These are phyloP conservation scores for Dipodomys ordii DNA, from an alignment of 2,113 vertebrate species.

Conservation along the genomic window DNA sequence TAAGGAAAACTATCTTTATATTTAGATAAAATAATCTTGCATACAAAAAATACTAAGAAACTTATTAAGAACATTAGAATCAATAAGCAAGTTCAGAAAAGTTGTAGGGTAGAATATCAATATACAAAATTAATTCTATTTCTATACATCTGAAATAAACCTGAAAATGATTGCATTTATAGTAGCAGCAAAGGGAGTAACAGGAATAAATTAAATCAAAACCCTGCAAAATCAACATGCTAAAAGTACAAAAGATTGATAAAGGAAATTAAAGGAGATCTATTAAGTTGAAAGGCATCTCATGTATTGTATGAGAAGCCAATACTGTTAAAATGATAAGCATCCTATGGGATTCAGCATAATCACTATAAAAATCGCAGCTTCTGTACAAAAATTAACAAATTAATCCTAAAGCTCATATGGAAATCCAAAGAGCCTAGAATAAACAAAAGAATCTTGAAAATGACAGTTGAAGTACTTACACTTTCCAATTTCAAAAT, in stretches of 20 bases:
- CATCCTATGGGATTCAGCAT: neutral
- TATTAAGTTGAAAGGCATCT: neutral
- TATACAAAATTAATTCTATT: neutral
- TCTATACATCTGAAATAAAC: neutral
- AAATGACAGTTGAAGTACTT: neutral
- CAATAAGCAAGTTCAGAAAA: neutral
- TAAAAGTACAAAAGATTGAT: too few relatives aligned
- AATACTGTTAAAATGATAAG: neutral
- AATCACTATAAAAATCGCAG: neutral
- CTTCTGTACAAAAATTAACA: neutral
- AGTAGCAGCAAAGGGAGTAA: neutral
- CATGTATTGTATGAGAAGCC: neutral
- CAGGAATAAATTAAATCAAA: conserved; percentile 15
- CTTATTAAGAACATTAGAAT: neutral
- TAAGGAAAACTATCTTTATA: neutral
- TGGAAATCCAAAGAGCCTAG: neutral
- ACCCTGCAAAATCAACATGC: neutral
- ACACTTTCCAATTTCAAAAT: neutral
- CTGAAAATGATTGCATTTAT: neutral
- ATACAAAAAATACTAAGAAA: neutral
- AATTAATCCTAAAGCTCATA: neutral
- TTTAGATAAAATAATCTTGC: neutral
- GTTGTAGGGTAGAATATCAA: neutral
- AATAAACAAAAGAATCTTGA: neutral
- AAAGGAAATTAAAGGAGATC: neutral